A percentile compares a stretch with the other conserved stretches of the same genome.
These are phyloP conservation scores for Lynx canadensis DNA, from an alignment of 2,113 vertebrate genomes.

Conservation along the genomic window DNA sequence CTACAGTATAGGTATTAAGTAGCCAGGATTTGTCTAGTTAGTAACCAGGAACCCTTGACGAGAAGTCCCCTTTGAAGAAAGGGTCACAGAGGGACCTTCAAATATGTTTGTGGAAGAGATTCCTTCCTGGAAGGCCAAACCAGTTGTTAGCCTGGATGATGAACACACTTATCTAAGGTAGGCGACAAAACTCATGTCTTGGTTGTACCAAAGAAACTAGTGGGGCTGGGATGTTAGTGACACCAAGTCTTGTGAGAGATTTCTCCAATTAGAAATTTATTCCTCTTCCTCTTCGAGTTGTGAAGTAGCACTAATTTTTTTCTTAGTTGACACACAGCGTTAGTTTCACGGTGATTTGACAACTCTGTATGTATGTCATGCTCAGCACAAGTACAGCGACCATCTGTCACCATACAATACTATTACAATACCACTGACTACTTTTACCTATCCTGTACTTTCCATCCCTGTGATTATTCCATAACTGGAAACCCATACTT, in stretches of 20 bases:
- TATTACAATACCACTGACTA: not conserved
- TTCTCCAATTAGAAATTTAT: not conserved
- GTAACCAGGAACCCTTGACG: not conserved
- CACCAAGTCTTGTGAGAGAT: not conserved
- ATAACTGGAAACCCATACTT: not conserved
- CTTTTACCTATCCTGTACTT: not conserved
- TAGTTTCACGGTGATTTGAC: not conserved
- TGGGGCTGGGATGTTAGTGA: not conserved
- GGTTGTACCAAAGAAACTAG: not conserved
- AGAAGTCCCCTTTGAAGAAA: not conserved
- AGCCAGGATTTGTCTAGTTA: not conserved
- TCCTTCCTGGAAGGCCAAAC: not conserved
- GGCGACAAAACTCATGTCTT: not conserved
- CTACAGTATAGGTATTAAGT: not conserved
- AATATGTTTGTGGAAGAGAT: not conserved
- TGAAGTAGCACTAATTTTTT: not conserved
- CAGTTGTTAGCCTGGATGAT: not conserved
- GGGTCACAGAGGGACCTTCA: not conserved
- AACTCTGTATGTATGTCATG: not conserved
- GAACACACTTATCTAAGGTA: not conserved
- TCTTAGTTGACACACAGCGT: not conserved
- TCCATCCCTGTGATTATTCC: not conserved
- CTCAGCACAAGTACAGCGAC: not conserved
- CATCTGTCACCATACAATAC: not conserved
- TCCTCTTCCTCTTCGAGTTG: not conserved